A percentile compares a stretch with the other conserved stretches of the same genome.
phyloP scores from a whole-genome alignment of 1,140 invertebrate species.

The Diuraphis noxia region DNA sequence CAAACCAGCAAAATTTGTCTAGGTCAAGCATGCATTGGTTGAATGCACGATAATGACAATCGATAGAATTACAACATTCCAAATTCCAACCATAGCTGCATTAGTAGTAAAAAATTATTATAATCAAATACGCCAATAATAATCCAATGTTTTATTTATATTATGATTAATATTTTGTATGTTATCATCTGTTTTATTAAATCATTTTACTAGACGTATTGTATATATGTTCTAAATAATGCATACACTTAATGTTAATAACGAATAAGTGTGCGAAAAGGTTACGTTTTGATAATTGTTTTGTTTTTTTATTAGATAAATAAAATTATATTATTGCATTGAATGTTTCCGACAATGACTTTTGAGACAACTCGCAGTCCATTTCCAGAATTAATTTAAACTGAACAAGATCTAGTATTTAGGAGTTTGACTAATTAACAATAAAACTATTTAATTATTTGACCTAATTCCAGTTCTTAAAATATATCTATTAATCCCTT shows the following conservation, averaged over 20 bases:
- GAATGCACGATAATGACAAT: background rate
- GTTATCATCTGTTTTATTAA: background rate
- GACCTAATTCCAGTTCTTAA: background rate
- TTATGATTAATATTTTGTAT: background rate
- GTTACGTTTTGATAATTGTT: background rate
- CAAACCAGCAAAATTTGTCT: background rate
- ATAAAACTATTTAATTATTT: background rate
- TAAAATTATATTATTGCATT: too few species aligned
- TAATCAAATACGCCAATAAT: background rate
- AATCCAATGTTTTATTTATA: too few species aligned
- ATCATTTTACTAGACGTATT: background rate
- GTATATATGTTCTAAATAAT: background rate
- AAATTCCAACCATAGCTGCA: background rate
- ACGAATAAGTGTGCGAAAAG: background rate
- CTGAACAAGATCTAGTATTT: background rate
- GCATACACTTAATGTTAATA: background rate
- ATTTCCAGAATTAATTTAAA: background rate
- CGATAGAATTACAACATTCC: background rate
- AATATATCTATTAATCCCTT: constrained; percentile 5
- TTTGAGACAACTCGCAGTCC: background rate
- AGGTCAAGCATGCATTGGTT: background rate
- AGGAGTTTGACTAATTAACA: background rate
- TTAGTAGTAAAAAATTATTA: background rate
- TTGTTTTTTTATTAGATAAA: background rate
- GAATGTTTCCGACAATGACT: background rate